These are phyloP conservation scores for Drosophila prolongata DNA, from an alignment of 2,888 invertebrate genomes.

Conservation along the genomic window DNA sequence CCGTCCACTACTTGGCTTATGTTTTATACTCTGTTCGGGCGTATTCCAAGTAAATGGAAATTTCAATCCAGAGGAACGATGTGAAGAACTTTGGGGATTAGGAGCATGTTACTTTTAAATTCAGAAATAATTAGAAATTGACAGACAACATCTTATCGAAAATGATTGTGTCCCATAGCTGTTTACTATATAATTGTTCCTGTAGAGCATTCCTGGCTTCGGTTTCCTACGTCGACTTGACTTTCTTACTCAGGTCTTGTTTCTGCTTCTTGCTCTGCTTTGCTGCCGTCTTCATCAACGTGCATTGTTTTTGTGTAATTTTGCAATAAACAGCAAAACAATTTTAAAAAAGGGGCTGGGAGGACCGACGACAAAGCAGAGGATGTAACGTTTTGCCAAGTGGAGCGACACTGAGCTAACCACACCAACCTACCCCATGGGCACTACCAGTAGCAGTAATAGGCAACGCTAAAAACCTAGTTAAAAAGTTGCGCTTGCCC, in stretches of 20 bases:
- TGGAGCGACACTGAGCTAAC: conserved; percentile 65
- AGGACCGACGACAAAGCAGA: conserved; percentile 69
- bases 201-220: conserved; percentile 1
- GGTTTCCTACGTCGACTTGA: neutral
- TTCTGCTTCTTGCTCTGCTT: conserved; percentile 1
- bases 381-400: conserved; percentile 77
- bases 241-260: neutral
- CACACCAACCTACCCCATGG: conserved; percentile 1
- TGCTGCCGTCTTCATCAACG: conserved; percentile 72
- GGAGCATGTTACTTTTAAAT: too few species aligned
- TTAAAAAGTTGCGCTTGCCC: conserved; percentile 48
- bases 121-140: too few species aligned
- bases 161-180: neutral
- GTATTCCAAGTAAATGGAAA: neutral
- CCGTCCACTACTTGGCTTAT: conserved; percentile 23
- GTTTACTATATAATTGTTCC: too few species aligned
- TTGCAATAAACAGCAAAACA: conserved; percentile 81
- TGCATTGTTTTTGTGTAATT: conserved; percentile 80
- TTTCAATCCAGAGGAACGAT: too few species aligned
- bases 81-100: too few species aligned
- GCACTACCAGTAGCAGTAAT: neutral
- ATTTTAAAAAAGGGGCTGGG: conserved; percentile 63
- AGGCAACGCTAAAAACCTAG: conserved; percentile 62
- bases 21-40: conserved; percentile 11
- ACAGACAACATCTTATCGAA: too few species aligned